Evolutionary conservation across 2,797 vertebrate genomes (phyloP).

Genomic region (Syngnathus acus): DNA sequence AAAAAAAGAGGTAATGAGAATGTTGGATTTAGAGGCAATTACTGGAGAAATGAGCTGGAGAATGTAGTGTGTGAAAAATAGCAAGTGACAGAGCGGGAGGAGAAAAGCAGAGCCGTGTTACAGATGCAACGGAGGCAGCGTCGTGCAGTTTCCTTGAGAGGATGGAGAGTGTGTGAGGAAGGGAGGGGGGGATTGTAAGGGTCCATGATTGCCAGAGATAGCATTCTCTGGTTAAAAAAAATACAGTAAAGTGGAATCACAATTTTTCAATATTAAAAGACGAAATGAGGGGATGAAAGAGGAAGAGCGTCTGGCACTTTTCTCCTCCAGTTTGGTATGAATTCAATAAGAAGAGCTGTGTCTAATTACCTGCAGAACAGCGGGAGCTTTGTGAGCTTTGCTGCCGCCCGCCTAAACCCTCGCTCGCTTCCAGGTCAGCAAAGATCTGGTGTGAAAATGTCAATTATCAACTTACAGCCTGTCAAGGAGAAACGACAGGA

Average conservation of each 20-base stretch:
- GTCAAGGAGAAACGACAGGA: constrained; percentile 26
- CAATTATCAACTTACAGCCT: constrained; percentile 65
- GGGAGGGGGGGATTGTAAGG: neutral
- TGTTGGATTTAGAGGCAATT: constrained; percentile 20
- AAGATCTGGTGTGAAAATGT: constrained; percentile 72
- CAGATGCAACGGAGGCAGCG: neutral
- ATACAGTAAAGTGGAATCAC: neutral
- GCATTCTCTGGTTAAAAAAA: neutral
- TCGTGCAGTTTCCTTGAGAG: no score
- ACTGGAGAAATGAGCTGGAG: constrained; percentile 12
- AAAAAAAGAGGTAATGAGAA: constrained; percentile 15
- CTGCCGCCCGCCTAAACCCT: constrained; percentile 50
- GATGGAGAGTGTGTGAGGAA: no score
- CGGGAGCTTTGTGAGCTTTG: constrained; percentile 50
- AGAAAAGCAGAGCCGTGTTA: constrained; percentile 4
- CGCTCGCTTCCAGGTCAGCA: constrained; percentile 58
- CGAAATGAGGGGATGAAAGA: constrained; percentile 9
- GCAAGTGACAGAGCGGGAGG: constrained; percentile 24
- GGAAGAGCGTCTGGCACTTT: constrained; percentile 25
- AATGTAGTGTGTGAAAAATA: constrained; percentile 13
- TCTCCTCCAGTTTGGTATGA: constrained; percentile 60
- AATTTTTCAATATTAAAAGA: neutral
- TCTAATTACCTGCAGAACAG: constrained; percentile 70
- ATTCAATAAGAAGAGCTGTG: constrained; percentile 68
- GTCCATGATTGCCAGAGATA: neutral